These are phyloP conservation scores for Patagioenas fasciata DNA, from an alignment of 2,113 vertebrate genomes.

Conservation along the genomic window DNA sequence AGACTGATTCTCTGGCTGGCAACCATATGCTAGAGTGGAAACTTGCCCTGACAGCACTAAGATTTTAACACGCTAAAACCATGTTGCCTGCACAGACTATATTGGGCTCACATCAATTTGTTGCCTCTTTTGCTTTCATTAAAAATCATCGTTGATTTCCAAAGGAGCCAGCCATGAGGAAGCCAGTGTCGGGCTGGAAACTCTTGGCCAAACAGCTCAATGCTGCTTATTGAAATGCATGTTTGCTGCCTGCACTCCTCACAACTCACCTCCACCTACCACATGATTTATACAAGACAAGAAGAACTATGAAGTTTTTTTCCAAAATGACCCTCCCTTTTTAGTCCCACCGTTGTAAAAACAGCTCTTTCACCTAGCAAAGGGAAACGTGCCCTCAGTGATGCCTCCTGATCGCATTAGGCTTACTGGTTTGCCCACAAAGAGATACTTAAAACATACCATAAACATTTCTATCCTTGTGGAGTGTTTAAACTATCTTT, in stretches of 20 bases:
- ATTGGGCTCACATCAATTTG: background rate
- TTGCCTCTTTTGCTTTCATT: background rate
- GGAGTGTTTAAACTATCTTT: slow-evolving; percentile 18
- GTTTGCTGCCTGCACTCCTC: background rate
- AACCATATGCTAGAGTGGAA: background rate
- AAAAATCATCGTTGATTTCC: background rate
- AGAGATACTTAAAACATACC: background rate
- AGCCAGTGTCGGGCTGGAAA: background rate
- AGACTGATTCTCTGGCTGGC: background rate
- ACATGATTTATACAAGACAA: background rate
- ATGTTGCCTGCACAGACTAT: background rate
- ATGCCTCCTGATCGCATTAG: background rate
- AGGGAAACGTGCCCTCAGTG: background rate
- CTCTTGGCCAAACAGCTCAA: background rate
- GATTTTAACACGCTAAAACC: background rate
- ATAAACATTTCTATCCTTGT: slow-evolving; percentile 32
- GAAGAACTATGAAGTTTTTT: background rate
- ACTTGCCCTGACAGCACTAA: background rate
- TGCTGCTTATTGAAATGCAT: background rate
- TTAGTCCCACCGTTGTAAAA: background rate
- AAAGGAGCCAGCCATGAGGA: background rate
- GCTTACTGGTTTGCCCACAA: background rate
- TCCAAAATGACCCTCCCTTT: background rate
- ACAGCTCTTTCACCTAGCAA: background rate
- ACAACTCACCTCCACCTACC: background rate